Evolutionary conservation across 2,888 invertebrate species (phyloP).

Genomic region (Eristalis intricaria): DNA sequence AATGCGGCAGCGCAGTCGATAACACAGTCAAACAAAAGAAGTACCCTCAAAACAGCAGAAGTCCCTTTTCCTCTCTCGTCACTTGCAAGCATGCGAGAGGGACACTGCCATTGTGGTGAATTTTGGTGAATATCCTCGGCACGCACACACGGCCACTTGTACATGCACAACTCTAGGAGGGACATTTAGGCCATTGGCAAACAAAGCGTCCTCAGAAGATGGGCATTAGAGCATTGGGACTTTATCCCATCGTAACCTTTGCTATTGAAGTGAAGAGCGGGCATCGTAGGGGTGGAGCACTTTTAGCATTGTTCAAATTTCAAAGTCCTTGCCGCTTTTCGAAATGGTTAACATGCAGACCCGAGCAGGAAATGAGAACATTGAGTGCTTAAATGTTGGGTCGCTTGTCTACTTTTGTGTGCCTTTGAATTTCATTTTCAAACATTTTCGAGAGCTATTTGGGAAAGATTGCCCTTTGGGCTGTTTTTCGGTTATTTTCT

Average conservation of each 20-base stretch:
- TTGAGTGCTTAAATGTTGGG: not conserved
- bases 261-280: not conserved
- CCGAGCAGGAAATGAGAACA: not conserved
- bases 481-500: no score
- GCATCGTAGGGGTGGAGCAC: not conserved
- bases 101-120: not conserved
- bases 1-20: slow-evolving; percentile 58
- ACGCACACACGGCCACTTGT: not conserved
- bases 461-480: not conserved
- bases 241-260: slow-evolving; percentile 7
- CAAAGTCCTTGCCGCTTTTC: not conserved
- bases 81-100: not conserved
- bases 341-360: not conserved
- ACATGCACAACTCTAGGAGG: not conserved
- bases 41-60: not conserved
- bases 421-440: not conserved
- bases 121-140: not conserved
- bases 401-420: not conserved
- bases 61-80: not conserved
- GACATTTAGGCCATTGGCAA: slow-evolving; percentile 5
- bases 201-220: not conserved
- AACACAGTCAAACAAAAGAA: not conserved
- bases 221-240: slow-evolving; percentile 10
- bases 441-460: not conserved
- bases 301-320: not conserved